Conservation (phyloP, 2,797 vertebrate species). For the Rhodeus uyekii region DNA sequence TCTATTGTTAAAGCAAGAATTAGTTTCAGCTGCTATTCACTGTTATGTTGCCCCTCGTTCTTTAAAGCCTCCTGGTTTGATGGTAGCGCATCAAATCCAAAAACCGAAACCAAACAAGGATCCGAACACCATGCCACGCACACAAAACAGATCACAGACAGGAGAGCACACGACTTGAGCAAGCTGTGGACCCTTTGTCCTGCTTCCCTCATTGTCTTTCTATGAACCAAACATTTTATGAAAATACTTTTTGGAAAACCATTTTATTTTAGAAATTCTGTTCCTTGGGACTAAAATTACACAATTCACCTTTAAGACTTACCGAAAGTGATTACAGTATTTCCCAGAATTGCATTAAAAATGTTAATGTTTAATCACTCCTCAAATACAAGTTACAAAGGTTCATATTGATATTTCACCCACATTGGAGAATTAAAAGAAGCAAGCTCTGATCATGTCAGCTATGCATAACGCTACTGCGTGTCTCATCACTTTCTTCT, state of each 20-base stretch:
- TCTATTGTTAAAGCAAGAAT: no score
- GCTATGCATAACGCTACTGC: conserved; percentile 25
- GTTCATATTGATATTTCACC: conserved; percentile 27
- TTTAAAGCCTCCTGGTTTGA: no score
- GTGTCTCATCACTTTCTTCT: neutral
- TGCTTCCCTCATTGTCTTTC: neutral
- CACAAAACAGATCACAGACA: no score
- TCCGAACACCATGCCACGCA: no score
- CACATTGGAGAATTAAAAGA: neutral
- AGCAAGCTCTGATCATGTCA: neutral
- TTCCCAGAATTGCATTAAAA: conserved; percentile 25
- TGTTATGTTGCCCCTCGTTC: no score
- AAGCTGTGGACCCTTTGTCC: no score
- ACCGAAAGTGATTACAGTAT: neutral
- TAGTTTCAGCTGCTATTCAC: no score
- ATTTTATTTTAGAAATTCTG: neutral
- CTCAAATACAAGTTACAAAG: conserved; percentile 69
- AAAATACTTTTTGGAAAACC: neutral
- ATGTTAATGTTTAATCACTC: conserved; percentile 74
- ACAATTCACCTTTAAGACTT: conserved; percentile 1
- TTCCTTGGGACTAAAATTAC: neutral
- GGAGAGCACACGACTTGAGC: no score
- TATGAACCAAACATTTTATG: neutral
- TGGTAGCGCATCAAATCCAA: no score
- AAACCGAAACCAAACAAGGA: no score